Conservation (phyloP, 2,113 vertebrate species). For the Sylvia atricapilla region DNA sequence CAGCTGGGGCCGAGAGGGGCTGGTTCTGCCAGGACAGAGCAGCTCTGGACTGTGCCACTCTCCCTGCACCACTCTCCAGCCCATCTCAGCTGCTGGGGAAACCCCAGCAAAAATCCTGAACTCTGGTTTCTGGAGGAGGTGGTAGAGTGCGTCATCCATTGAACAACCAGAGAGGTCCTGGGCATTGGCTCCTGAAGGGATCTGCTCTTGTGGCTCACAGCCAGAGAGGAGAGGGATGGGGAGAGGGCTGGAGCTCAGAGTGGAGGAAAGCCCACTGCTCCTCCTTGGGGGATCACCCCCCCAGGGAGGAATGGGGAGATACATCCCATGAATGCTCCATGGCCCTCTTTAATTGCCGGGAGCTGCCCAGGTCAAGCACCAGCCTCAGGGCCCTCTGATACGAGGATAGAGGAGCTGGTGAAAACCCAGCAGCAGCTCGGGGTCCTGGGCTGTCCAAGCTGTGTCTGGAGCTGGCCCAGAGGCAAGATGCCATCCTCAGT, state of each 20-base stretch:
- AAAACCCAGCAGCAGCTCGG: rapidly evolving
- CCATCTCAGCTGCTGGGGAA: neutral
- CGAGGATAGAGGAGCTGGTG: rapidly evolving
- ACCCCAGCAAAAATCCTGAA: rapidly evolving
- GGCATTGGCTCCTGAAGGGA: rapidly evolving
- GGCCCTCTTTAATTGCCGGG: neutral
- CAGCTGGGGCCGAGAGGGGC: too few relatives aligned
- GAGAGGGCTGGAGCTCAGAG: neutral
- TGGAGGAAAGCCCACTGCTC: neutral
- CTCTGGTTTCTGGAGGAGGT: neutral
- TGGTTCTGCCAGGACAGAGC: neutral
- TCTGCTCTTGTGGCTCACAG: neutral
- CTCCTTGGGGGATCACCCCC: neutral
- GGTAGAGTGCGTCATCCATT: rapidly evolving
- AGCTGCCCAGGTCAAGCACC: rapidly evolving
- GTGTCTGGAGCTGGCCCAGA: neutral
- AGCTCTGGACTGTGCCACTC: neutral
- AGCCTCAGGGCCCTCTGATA: rapidly evolving
- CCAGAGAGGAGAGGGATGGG: rapidly evolving
- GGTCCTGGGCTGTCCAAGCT: neutral
- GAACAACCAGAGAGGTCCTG: neutral
- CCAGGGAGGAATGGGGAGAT: rapidly evolving
- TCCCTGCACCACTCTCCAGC: neutral
- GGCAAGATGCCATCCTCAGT: neutral
- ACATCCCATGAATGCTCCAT: neutral